Conservation (phyloP, 2,113 vertebrate species). For the Ptychochromis oligacanthus region DNA sequence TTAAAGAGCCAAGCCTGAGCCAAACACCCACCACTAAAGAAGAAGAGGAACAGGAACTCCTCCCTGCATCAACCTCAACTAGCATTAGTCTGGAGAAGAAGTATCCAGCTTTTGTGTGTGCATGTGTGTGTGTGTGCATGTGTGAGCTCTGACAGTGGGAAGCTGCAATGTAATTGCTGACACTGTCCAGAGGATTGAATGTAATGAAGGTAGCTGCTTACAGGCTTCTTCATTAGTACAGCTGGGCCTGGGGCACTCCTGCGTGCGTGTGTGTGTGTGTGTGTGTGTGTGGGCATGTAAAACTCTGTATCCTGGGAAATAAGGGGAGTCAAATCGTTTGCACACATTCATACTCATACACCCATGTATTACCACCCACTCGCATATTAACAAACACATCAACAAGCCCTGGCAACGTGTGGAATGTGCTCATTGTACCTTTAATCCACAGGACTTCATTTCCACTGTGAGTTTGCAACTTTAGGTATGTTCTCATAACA, state of each 20-base stretch:
- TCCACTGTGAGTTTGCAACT: slow-evolving; percentile 14
- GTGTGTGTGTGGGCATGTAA: slow-evolving; percentile 46
- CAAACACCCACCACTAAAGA: slow-evolving; percentile 34
- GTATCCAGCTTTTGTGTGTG: slow-evolving; percentile 34
- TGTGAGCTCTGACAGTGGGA: slow-evolving; percentile 62
- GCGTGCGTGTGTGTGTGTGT: slow-evolving; percentile 35
- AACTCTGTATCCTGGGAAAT: slow-evolving; percentile 76
- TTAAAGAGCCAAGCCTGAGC: slow-evolving; percentile 9
- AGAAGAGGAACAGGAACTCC: slow-evolving; percentile 30
- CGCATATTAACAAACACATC: slow-evolving; percentile 57
- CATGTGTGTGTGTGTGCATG: neutral
- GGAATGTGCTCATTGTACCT: slow-evolving; percentile 32
- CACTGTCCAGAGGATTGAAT: slow-evolving; percentile 81
- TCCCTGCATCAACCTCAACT: slow-evolving; percentile 26
- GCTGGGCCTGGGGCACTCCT: slow-evolving; percentile 62
- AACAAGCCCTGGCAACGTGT: slow-evolving; percentile 23
- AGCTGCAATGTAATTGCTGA: slow-evolving; percentile 76
- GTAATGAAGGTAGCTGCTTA: slow-evolving; percentile 82
- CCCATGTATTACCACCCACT: slow-evolving; percentile 45
- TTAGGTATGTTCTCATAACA: neutral
- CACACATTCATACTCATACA: slow-evolving; percentile 46
- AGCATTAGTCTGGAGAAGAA: slow-evolving; percentile 26
- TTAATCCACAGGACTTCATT: slow-evolving; percentile 30
- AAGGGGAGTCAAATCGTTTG: slow-evolving; percentile 57
- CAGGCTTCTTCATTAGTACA: slow-evolving; percentile 78